Evolutionary conservation across 2,797 vertebrate genomes (phyloP).

Genomic region (Fistularia tabacaria): DNA sequence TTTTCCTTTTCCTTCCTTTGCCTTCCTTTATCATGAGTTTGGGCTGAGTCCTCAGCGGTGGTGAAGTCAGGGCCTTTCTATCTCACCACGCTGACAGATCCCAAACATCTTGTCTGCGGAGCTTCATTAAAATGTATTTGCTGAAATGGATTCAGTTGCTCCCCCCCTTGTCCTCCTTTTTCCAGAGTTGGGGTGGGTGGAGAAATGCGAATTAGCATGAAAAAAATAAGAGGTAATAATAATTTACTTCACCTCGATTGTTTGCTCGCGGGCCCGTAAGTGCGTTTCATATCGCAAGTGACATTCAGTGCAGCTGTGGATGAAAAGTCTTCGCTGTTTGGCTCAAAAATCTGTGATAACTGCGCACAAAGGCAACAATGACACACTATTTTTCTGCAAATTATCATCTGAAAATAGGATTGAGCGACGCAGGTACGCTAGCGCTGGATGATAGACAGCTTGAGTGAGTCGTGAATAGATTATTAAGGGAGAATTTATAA

Average conservation of each 20-base stretch:
- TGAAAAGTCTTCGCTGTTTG: slow-evolving; percentile 5
- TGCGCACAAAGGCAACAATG: neutral
- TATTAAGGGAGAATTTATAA: neutral
- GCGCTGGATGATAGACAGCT: neutral
- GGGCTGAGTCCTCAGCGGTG: slow-evolving; percentile 9
- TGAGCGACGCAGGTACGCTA: neutral
- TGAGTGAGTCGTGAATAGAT: neutral
- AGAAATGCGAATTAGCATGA: slow-evolving; percentile 44
- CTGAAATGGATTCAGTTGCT: slow-evolving; percentile 50
- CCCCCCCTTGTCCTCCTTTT: slow-evolving; percentile 15
- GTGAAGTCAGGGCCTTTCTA: slow-evolving; percentile 37
- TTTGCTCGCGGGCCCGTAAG: slow-evolving; percentile 21
- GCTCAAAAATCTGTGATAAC: neutral
- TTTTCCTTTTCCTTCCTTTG: slow-evolving; percentile 52
- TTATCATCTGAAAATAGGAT: neutral
- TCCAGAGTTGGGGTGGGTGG: too few species aligned
- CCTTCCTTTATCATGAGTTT: slow-evolving; percentile 25
- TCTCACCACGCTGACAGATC: slow-evolving; percentile 21
- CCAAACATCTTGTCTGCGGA: slow-evolving; percentile 43
- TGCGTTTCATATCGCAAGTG: neutral
- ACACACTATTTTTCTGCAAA: neutral
- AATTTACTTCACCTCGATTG: slow-evolving; percentile 44
- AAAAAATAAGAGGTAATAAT: slow-evolving; percentile 14
- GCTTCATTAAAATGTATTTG: slow-evolving; percentile 66
- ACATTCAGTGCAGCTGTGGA: neutral